Conservation (phyloP, 2,888 invertebrate genomes). For the Dasysyrphus albostriatus region DNA sequence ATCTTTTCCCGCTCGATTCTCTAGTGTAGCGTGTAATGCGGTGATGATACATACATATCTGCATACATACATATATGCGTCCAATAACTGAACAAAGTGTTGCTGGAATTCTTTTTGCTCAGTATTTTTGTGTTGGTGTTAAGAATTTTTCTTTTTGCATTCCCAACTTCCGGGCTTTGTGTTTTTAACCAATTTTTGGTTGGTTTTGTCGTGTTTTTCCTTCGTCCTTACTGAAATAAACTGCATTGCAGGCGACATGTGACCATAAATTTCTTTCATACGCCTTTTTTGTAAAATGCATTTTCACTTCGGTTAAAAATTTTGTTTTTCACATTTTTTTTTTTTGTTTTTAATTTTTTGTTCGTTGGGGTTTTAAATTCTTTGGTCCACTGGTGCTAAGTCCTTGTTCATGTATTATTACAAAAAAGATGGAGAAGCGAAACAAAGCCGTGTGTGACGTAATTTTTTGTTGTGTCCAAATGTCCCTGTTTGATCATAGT, state of each 20-base stretch:
- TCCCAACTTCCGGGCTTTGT: conserved; percentile 36
- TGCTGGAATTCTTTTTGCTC: conserved; percentile 6
- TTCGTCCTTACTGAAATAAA: conserved; percentile 62
- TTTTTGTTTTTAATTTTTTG: conserved; percentile 9
- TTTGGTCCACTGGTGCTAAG: conserved; percentile 61
- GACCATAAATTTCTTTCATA: conserved; percentile 73
- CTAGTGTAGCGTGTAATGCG: conserved; percentile 57
- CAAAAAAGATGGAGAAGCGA: conserved; percentile 43
- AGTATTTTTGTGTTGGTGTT: conserved; percentile 44
- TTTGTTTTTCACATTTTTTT: conserved; percentile 28
- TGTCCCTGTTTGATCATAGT: conserved; percentile 68
- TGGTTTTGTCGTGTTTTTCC: conserved; percentile 53
- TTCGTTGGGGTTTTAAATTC: conserved; percentile 27
- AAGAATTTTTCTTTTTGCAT: conserved; percentile 47
- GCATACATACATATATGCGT: background rate
- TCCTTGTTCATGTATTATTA: conserved; percentile 65
- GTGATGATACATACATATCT: conserved; percentile 45
- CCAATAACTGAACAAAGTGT: conserved; percentile 31
- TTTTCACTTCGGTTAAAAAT: conserved; percentile 64
- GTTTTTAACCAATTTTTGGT: conserved; percentile 59
- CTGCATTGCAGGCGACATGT: conserved; percentile 75
- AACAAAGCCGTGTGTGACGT: conserved; percentile 58
- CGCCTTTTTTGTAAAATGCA: conserved; percentile 67
- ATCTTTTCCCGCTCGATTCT: conserved; percentile 29
- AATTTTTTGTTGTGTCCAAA: conserved; percentile 67